Conservation (phyloP, 1,140 invertebrate species). For the Calephelis virginiensis region DNA sequence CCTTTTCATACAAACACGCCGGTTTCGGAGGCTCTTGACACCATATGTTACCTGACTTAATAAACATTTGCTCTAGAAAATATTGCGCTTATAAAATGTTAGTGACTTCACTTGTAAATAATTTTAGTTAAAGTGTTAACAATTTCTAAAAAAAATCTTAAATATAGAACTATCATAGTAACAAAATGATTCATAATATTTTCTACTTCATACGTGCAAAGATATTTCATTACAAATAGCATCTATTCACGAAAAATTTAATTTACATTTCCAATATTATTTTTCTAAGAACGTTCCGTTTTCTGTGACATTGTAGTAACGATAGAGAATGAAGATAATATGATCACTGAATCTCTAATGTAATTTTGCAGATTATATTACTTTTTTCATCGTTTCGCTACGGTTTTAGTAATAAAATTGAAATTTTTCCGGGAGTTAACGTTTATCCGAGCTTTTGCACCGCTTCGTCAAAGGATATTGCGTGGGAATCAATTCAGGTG, state of each 20-base stretch:
- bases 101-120: too few relatives aligned
- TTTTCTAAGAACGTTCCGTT: too few relatives aligned
- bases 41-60: too few relatives aligned
- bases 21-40: too few relatives aligned
- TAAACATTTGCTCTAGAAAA: too few relatives aligned
- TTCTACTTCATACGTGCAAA: neutral
- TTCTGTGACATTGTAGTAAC: slow-evolving; percentile 11
- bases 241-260: neutral
- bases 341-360: slow-evolving; percentile 23
- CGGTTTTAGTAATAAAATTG: slow-evolving; percentile 62
- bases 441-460: slow-evolving; percentile 68
- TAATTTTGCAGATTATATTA: slow-evolving; percentile 26
- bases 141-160: too few relatives aligned
- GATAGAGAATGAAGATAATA: slow-evolving; percentile 3
- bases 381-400: slow-evolving; percentile 25
- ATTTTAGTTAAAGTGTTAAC: too few relatives aligned
- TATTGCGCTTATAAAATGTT: too few relatives aligned
- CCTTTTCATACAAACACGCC: too few relatives aligned
- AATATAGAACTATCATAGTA: neutral
- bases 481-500: slow-evolving; percentile 73
- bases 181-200: neutral
- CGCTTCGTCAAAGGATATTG: slow-evolving; percentile 66
- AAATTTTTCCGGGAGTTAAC: slow-evolving; percentile 54
- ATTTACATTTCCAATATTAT: neutral
- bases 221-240: neutral